Conservation (phyloP, 2,888 invertebrate genomes). For the Resseliella maxima region DNA sequence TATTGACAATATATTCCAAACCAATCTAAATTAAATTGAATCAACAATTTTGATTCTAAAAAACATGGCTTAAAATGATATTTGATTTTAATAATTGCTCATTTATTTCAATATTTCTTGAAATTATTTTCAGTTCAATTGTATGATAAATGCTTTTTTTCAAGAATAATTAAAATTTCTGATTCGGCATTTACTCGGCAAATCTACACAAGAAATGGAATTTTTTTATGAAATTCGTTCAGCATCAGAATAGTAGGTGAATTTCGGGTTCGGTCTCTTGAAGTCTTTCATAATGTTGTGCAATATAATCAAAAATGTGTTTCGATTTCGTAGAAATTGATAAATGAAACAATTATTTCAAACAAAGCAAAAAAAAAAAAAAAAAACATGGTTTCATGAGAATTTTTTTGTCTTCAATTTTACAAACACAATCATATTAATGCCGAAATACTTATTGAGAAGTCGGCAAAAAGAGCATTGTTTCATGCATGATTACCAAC, state of each 20-base stretch:
- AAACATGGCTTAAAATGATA: slow-evolving; percentile 24
- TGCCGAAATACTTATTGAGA: not conserved
- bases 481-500: slow-evolving; percentile 9
- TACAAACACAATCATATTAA: not conserved
- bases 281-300: not conserved
- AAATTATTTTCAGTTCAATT: not conserved
- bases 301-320: not conserved
- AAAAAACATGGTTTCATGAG: slow-evolving; percentile 31
- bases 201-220: not conserved
- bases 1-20: not conserved
- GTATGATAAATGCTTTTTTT: not conserved
- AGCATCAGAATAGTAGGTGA: not conserved
- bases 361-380: not conserved
- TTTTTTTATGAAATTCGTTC: not conserved
- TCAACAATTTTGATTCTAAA: slow-evolving; percentile 14
- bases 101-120: not conserved
- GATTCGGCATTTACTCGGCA: not conserved
- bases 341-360: slow-evolving; percentile 47
- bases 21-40: slow-evolving; percentile 20
- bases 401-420: not conserved
- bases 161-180: not conserved
- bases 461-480: slow-evolving; percentile 14
- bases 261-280: not conserved
- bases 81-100: not conserved
- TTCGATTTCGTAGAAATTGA: not conserved